Evolutionary conservation across 2,113 vertebrate genomes (phyloP).

Genomic region (Nibea coibor): DNA sequence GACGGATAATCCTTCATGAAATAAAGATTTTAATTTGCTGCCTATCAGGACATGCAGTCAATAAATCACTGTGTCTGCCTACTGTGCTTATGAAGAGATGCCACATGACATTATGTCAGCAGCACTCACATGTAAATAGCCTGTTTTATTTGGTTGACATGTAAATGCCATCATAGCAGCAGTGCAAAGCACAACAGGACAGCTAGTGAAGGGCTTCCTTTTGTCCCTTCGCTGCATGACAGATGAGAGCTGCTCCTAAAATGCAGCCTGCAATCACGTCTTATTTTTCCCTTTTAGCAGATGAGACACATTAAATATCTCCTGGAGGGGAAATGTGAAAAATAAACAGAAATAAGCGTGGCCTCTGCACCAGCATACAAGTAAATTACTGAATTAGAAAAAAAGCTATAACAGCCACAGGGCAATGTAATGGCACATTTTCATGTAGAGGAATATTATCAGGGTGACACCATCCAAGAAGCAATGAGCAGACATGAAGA

Average conservation of each 20-base stretch:
- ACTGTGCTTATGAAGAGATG: slow-evolving; percentile 57
- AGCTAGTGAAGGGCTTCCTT: slow-evolving; percentile 52
- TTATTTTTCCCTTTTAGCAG: slow-evolving; percentile 36
- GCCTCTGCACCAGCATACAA: slow-evolving; percentile 37
- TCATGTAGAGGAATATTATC: slow-evolving; percentile 7
- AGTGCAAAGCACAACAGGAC: slow-evolving; percentile 50
- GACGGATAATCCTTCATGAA: slow-evolving; percentile 15
- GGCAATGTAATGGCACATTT: slow-evolving; percentile 17
- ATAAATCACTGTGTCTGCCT: slow-evolving; percentile 53
- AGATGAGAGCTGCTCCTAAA: slow-evolving; percentile 60
- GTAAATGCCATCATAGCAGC: slow-evolving; percentile 69
- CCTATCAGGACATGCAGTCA: slow-evolving; percentile 31
- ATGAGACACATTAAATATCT: slow-evolving; percentile 56
- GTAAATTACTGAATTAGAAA: slow-evolving; percentile 47
- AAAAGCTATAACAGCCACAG: slow-evolving; percentile 11
- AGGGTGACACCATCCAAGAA: neutral
- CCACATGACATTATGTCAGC: slow-evolving; percentile 65
- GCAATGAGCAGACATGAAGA: slow-evolving; percentile 19
- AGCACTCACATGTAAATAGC: slow-evolving; percentile 64
- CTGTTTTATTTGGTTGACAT: slow-evolving; percentile 73
- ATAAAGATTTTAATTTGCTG: slow-evolving; percentile 9
- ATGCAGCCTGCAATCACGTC: slow-evolving; percentile 51
- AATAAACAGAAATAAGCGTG: slow-evolving; percentile 57
- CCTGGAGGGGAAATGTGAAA: slow-evolving; percentile 32
- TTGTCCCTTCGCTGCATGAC: slow-evolving; percentile 69